These are phyloP conservation scores for Acrocephalus kingi DNA, from an alignment of 2,113 vertebrate genomes.

Conservation along the genomic window DNA sequence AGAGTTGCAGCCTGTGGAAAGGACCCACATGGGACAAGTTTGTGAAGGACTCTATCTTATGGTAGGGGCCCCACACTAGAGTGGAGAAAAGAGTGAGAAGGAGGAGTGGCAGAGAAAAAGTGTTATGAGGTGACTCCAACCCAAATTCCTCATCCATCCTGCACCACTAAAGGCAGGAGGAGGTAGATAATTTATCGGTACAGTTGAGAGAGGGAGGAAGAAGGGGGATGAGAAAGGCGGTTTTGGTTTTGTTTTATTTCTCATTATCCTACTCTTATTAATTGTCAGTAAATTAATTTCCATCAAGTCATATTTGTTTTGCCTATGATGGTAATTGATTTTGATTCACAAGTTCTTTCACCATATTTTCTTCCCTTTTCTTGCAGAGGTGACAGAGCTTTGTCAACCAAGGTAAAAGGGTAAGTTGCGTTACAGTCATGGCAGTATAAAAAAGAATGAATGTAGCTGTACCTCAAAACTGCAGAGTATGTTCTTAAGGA, in stretches of 20 bases:
- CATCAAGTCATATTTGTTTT: background rate
- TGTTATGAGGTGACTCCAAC: background rate
- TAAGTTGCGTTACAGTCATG: background rate
- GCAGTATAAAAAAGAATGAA: background rate
- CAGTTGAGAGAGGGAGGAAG: background rate
- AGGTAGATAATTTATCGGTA: background rate
- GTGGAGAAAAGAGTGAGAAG: background rate
- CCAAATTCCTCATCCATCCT: background rate
- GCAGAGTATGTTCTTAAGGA: background rate
- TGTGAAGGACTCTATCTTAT: background rate
- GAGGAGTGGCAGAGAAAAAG: background rate
- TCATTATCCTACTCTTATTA: background rate
- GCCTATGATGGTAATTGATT: background rate
- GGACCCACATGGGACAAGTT: background rate
- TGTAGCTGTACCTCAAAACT: background rate
- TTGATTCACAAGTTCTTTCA: background rate
- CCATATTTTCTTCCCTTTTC: background rate
- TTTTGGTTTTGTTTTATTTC: background rate
- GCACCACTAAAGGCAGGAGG: fast-evolving
- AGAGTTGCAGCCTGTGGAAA: background rate
- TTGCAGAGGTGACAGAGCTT: background rate
- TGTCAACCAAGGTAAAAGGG: background rate
- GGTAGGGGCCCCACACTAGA: fast-evolving
- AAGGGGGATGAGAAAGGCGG: background rate
- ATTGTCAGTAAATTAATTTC: background rate